Conservation (phyloP, 1,140 invertebrate genomes). For the Dysdera silvatica region DNA sequence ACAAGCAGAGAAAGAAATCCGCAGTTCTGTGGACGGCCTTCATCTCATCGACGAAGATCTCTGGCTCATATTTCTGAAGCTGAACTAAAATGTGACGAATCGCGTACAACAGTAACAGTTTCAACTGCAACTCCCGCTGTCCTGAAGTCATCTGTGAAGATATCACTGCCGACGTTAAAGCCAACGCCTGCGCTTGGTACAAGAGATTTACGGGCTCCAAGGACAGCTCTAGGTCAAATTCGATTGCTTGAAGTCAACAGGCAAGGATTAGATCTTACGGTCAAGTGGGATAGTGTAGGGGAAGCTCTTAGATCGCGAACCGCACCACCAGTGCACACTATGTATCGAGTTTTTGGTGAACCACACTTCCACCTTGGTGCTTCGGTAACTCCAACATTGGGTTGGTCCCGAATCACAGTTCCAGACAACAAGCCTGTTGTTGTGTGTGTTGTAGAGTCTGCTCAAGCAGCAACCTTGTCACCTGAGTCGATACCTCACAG, state of each 20-base stretch:
- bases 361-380: slow-evolving; percentile 81
- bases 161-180: neutral
- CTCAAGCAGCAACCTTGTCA: slow-evolving; percentile 62
- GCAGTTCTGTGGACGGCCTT: slow-evolving; percentile 80
- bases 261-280: slow-evolving; percentile 57
- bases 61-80: slow-evolving; percentile 78
- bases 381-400: slow-evolving; percentile 79
- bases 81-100: slow-evolving; percentile 32
- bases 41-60: slow-evolving; percentile 62
- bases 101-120: neutral
- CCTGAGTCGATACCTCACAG: slow-evolving; percentile 73
- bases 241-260: slow-evolving; percentile 63
- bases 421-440: slow-evolving; percentile 52
- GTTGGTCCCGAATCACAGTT: slow-evolving; percentile 50
- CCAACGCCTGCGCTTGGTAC: neutral
- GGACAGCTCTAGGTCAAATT: slow-evolving; percentile 48
- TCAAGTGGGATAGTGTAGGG: slow-evolving; percentile 81
- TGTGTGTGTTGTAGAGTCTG: slow-evolving; percentile 69
- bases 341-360: slow-evolving; percentile 82
- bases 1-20: slow-evolving; percentile 84
- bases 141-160: neutral
- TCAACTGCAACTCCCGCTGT: neutral
- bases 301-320: slow-evolving; percentile 52
- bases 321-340: slow-evolving; percentile 63
- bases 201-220: slow-evolving; percentile 14